Evolutionary conservation across 2,888 invertebrate species (phyloP).

Genomic region (Macrophya annulata): DNA sequence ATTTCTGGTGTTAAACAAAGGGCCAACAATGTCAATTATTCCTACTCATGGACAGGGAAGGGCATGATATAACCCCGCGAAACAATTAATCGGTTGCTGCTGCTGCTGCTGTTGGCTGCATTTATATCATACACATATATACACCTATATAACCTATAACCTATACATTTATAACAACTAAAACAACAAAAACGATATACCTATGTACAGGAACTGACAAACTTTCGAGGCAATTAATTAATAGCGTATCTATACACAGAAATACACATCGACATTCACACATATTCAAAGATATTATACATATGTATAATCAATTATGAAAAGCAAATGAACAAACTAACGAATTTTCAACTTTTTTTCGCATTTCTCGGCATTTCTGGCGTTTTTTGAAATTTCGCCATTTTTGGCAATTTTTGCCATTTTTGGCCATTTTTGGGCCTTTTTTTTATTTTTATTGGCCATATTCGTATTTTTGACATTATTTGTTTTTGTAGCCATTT

Average conservation of each 20-base stretch:
- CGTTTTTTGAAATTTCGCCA: too few relatives aligned
- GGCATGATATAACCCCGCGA: conserved; percentile 45
- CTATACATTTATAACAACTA: background rate
- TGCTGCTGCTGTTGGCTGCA: conserved; percentile 27
- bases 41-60: conserved; percentile 26
- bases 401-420: too few relatives aligned
- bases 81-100: conserved; percentile 67
- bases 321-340: too few relatives aligned
- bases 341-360: too few relatives aligned
- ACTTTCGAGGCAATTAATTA: background rate
- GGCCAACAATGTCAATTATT: conserved; percentile 77
- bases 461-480: too few relatives aligned
- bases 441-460: too few relatives aligned
- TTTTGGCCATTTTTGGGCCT: too few relatives aligned
- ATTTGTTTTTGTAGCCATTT: too few relatives aligned
- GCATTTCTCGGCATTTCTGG: too few relatives aligned
- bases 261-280: too few relatives aligned
- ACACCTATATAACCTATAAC: background rate
- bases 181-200: background rate
- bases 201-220: background rate
- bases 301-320: too few relatives aligned
- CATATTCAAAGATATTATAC: too few relatives aligned
- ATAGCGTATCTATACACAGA: background rate
- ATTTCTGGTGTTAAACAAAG: conserved; percentile 63
- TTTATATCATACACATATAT: background rate